Percentiles rank a stretch among this genome's conserved stretches.
These are phyloP conservation scores for Plagodis pulveraria DNA, from an alignment of 2,888 invertebrate genomes.

Conservation along the genomic window DNA sequence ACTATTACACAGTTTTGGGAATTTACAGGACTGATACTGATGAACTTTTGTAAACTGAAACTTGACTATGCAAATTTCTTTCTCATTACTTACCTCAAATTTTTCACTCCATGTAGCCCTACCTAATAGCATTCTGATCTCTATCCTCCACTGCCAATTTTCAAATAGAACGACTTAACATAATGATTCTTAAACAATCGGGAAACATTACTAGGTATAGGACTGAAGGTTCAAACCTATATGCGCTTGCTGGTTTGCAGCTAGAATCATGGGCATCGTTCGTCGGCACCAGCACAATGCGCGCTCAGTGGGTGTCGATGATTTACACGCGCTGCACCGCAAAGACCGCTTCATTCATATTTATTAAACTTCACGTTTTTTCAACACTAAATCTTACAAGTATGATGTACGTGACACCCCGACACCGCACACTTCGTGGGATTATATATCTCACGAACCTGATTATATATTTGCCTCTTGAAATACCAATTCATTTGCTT, in stretches of 20 bases:
- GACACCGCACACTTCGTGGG: constrained; percentile 43
- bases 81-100: too few species aligned
- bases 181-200: neutral
- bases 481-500: constrained; percentile 28
- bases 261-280: constrained; percentile 15
- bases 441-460: constrained; percentile 29
- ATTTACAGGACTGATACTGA: too few species aligned
- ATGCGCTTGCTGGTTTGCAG: neutral
- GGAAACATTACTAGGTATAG: neutral
- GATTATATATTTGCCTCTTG: constrained; percentile 28
- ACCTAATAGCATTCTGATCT: too few species aligned
- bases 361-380: constrained; percentile 74
- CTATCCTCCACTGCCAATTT: too few species aligned
- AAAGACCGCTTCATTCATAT: constrained; percentile 72
- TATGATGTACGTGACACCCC: constrained; percentile 64
- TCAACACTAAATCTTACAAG: constrained; percentile 64
- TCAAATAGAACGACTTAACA: neutral
- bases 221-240: neutral
- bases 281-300: constrained; percentile 48
- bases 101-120: too few species aligned
- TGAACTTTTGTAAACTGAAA: too few species aligned
- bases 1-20: too few species aligned
- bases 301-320: constrained; percentile 76
- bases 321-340: constrained; percentile 65
- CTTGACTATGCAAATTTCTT: too few species aligned